Base-by-base conservation (phyloP, 2,888 invertebrate genomes). In the Phyto melanocephala region DNA sequence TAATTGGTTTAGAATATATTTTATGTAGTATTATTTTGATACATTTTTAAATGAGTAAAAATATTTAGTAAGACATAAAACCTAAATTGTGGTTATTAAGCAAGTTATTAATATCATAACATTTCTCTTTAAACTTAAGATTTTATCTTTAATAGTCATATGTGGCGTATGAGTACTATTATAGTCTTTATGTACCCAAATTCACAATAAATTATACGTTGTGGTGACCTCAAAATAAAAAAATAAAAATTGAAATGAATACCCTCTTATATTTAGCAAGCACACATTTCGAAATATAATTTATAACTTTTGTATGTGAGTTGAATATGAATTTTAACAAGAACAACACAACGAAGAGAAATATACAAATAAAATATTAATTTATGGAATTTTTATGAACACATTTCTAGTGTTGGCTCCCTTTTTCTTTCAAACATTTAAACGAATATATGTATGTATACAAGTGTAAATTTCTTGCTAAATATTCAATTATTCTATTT, bases 401-500 rank as follows among this genome's bases (percentile, higher is more conserved):
- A 20, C 33, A 28, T 47, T 47, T 33, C 47, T 45, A 45, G 7
- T 20, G 13, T 20, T 33, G 11, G 33, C 28, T 63, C 33, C 33
- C 45, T 17, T 5, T 35, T 33, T 35, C 2, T 47, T 6, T 47
- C 15, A 24, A 42, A 15, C 7, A 17, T 6, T 20, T 52, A 22
- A 3, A 20, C 2, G 3, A 2, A 3, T n/a, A 5, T 42, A 15
- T n/a, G 56, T 56, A 4, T 54, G 52, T 24, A n/a, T 54, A 5
- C 1, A 20, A 20, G 47, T 47, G 13, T 24, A 24, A 5, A 11
- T 22, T 17, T 63, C 45, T 13, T 11, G 28, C 45, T 33, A 11
- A 52, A 50, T 56, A 70, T 70, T 70, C 68, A 56, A 56, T 56
- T 45, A 42, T 56, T 56, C 42, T 13, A 35, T 67, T 67, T 15